A percentile compares a stretch with the other conserved stretches of the same genome.
Conservation (phyloP, 1,140 invertebrate species). For the Formica selysi region DNA sequence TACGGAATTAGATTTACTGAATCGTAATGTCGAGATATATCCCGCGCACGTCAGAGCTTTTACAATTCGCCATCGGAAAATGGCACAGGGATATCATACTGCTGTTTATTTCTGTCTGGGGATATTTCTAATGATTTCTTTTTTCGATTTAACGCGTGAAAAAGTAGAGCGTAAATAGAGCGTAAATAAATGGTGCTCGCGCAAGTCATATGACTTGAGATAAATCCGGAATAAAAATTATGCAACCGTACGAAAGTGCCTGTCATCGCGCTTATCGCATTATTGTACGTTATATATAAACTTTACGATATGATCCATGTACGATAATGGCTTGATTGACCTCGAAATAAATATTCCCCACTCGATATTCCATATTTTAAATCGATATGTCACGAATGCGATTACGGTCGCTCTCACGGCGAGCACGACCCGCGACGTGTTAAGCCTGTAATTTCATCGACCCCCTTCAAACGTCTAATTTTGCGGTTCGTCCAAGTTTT, state of each 20-base stretch:
- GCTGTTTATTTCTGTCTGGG: slow-evolving; percentile 14
- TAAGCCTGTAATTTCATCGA: slow-evolving; percentile 62
- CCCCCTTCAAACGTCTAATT: slow-evolving; percentile 62
- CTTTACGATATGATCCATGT: slow-evolving; percentile 6
- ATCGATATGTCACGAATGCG: slow-evolving; percentile 38
- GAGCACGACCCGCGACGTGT: slow-evolving; percentile 47
- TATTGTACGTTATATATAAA: not conserved
- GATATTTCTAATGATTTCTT: not conserved
- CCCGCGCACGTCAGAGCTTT: slow-evolving; percentile 28
- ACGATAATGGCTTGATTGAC: slow-evolving; percentile 16
- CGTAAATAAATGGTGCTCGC: slow-evolving; percentile 13
- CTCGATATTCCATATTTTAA: slow-evolving; percentile 45
- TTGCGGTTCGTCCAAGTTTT: slow-evolving; percentile 60
- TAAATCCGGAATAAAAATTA: not conserved
- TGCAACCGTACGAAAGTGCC: no score
- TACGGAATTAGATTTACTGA: slow-evolving; percentile 58
- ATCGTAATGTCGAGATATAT: slow-evolving; percentile 58
- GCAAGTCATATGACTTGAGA: not conserved
- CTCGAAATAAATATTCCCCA: slow-evolving; percentile 40
- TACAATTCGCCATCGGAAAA: slow-evolving; percentile 48
- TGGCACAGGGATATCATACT: slow-evolving; percentile 3
- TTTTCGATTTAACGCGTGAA: not conserved
- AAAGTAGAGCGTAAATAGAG: not conserved
- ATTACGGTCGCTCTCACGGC: slow-evolving; percentile 51
- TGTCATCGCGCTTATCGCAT: not conserved